These are phyloP conservation scores for Tipula unca DNA, from an alignment of 2,888 invertebrate species.

Conservation along the genomic window DNA sequence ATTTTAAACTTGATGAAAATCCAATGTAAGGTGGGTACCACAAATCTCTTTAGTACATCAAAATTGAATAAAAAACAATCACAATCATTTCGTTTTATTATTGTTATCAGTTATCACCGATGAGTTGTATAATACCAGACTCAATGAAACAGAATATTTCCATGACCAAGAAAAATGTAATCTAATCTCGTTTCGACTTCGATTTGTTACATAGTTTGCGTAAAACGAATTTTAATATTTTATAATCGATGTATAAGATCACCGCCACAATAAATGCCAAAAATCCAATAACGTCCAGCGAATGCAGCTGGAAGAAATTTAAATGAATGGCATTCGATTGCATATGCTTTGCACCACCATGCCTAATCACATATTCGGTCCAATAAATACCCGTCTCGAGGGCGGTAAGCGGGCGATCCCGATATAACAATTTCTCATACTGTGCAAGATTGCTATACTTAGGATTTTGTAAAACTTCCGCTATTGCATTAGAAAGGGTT, in stretches of 20 bases:
- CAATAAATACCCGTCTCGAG: slow-evolving; percentile 32
- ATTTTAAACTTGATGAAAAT: too few relatives aligned
- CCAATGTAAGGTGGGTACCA: too few relatives aligned
- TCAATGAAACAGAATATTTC: too few relatives aligned
- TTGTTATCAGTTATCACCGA: too few relatives aligned
- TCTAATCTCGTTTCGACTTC: not conserved
- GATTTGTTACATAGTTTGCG: not conserved
- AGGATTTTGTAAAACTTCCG: not conserved
- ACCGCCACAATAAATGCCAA: slow-evolving; percentile 28
- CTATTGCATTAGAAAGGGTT: not conserved
- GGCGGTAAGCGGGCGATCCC: slow-evolving; percentile 41
- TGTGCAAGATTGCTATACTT: slow-evolving; percentile 30
- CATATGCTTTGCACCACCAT: slow-evolving; percentile 35
- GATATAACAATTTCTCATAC: slow-evolving; percentile 38
- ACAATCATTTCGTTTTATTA: too few relatives aligned
- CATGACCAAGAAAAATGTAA: too few relatives aligned
- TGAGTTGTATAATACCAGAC: too few relatives aligned
- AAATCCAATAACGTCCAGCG: not conserved
- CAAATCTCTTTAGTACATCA: too few relatives aligned
- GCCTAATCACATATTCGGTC: slow-evolving; percentile 44
- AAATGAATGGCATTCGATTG: not conserved
- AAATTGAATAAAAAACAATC: too few relatives aligned
- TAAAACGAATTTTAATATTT: not conserved
- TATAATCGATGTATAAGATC: not conserved
- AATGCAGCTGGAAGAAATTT: not conserved